Evolutionary conservation across 2,797 vertebrate species (phyloP), one percentile per base, ranked within the genome.

Genomic region (Enteromius afrohamiltoni): DNA sequence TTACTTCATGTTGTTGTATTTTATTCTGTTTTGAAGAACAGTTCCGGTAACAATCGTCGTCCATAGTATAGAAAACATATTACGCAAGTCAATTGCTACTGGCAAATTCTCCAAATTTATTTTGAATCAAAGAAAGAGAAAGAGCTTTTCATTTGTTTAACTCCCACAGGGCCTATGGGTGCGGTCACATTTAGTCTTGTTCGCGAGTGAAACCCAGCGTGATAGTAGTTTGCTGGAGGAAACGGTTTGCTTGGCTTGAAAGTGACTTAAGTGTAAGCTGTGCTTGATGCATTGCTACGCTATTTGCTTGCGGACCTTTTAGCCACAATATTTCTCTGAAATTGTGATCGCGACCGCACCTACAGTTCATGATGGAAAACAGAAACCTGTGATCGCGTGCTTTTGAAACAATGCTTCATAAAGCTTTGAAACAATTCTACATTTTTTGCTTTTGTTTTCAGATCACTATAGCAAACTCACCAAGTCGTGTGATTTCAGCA

Each of bases 301-400:
- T 34, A 53, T 74, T 34, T n/a, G 34, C 16, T 10, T 10, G n/a
- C n/a, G 21, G 31, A 23, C 2, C 11, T 74, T 51, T 49, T 51
- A 17, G 1, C 10, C 0, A 4, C 2, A 0, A 21, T 7, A 9
- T 34, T 8, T 67, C 3, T 1, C 17, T 10, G 17, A 21, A 21
- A 21, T 53, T 0, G n/a, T 9, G 21, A 31, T 4, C 13, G 71
- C 53, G 71, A n/a, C 71, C 19, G 10, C 73, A 40, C 73, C 73
- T 21, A 13, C 13, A 21, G 5, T 34, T n/a, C 17, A 37, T 10
- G 1, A n/a, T 34, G 1, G 0, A 14, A 29, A 74, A 7, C 47
- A n/a, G 19, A 53, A n/a, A 55, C 29, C 14, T 16, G 60, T 29
- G 60, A 29, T 6, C 2, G 13, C 23, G 6, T 29, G 4, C 26